phyloP scores from a whole-genome alignment of 2,888 invertebrate genomes.

The Rugalucina vietnamica region DNA sequence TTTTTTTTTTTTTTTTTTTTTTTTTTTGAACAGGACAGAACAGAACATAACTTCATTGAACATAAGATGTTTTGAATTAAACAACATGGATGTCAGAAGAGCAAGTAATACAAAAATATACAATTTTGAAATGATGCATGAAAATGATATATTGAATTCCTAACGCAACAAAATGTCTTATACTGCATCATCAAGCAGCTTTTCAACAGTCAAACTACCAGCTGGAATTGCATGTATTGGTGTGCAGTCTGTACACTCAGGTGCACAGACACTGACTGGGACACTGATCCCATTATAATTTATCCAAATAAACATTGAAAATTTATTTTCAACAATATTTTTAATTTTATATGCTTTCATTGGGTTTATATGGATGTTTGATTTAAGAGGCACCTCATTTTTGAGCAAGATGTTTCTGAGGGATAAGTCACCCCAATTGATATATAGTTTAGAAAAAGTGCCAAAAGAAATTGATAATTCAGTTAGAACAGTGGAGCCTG shows the following conservation, averaged over 20 bases:
- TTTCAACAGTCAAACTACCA: too few relatives aligned
- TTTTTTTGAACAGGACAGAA: too few relatives aligned
- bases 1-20: too few relatives aligned
- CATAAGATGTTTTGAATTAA: too few relatives aligned
- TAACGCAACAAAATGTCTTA: too few relatives aligned
- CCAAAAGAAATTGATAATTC: not conserved
- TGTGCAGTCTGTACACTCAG: not conserved
- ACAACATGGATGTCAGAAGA: too few relatives aligned
- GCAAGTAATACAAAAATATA: too few relatives aligned
- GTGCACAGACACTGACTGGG: not conserved
- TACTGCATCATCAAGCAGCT: too few relatives aligned
- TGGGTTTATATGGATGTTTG: not conserved
- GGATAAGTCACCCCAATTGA: not conserved
- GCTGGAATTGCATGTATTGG: not conserved
- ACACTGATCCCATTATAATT: not conserved
- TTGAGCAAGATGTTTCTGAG: not conserved
- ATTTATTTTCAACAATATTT: not conserved
- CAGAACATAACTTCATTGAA: too few relatives aligned
- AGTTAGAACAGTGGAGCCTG: not conserved
- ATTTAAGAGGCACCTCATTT: slow-evolving; percentile 1
- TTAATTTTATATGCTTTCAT: not conserved
- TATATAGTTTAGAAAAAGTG: not conserved
- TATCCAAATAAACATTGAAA: not conserved
- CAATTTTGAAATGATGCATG: too few relatives aligned
- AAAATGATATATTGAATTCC: too few relatives aligned